Conservation (phyloP, 2,888 invertebrate species). For the Heteropelma amictum region DNA sequence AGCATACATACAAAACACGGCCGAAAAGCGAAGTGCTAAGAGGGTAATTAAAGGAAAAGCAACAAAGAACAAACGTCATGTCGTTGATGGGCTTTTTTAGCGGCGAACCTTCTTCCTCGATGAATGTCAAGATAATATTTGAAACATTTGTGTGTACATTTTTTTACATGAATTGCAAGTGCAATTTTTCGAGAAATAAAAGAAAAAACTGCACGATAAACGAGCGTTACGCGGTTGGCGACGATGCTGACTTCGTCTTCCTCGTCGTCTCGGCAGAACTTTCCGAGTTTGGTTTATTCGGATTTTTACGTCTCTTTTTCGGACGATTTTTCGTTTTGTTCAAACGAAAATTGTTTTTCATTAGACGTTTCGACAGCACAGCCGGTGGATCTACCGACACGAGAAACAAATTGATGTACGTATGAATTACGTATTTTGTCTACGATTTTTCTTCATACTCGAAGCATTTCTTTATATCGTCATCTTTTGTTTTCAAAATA, state of each 20-base stretch:
- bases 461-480: too few species aligned
- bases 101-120: too few species aligned
- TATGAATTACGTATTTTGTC: not conserved
- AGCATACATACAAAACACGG: not conserved
- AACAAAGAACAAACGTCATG: slow-evolving; percentile 22
- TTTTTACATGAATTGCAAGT: too few species aligned
- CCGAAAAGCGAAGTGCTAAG: not conserved
- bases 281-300: slow-evolving; percentile 19
- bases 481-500: too few species aligned
- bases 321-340: slow-evolving; percentile 20
- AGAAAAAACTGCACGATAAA: not conserved
- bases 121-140: too few species aligned
- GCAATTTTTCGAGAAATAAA: not conserved
- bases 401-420: not conserved
- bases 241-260: slow-evolving; percentile 35
- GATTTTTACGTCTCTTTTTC: slow-evolving; percentile 38
- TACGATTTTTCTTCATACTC: too few species aligned
- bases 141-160: too few species aligned
- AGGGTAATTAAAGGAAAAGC: not conserved
- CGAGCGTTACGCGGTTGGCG: slow-evolving; percentile 19
- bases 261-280: slow-evolving; percentile 55
- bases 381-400: slow-evolving; percentile 69
- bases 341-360: slow-evolving; percentile 19
- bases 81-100: not conserved
- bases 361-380: slow-evolving; percentile 66